phyloP scores from a whole-genome alignment of 2,113 vertebrate genomes.

The Polyodon spathula region DNA sequence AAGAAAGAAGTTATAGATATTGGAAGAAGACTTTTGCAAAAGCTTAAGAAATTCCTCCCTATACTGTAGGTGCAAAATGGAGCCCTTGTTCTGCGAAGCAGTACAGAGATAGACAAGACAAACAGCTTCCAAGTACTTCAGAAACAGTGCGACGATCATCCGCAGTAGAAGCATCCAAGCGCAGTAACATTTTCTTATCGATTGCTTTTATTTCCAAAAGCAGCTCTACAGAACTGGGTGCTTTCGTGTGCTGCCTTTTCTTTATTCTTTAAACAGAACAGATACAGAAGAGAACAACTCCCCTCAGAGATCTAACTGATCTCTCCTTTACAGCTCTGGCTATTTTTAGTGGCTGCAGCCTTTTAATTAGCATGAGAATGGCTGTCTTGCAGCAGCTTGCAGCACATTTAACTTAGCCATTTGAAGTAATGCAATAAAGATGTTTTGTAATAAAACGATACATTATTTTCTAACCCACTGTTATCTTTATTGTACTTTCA shows the following conservation, averaged over 20 bases:
- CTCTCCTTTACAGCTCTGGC: conserved; percentile 27
- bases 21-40: no score
- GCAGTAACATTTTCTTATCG: conserved; percentile 23
- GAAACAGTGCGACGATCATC: not conserved
- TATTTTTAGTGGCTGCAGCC: conserved; percentile 51
- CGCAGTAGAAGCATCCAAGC: conserved; percentile 8
- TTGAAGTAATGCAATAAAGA: conserved; percentile 22
- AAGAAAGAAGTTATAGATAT: no score
- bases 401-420: conserved; percentile 19
- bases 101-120: no score
- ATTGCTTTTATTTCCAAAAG: conserved; percentile 35
- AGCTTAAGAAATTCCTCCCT: no score
- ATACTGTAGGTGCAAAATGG: no score
- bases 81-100: no score
- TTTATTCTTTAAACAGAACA: conserved; percentile 25
- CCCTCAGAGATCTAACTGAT: conserved; percentile 42
- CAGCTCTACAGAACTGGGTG: conserved; percentile 25
- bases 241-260: conserved; percentile 17
- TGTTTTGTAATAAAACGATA: conserved; percentile 7
- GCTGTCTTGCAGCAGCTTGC: conserved; percentile 27
- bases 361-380: no score
- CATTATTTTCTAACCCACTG: no score
- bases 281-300: conserved; percentile 36
- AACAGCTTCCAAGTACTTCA: not conserved
- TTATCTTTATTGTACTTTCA: not conserved